Base-by-base conservation (phyloP, 2,888 invertebrate species). In the Crepidodera aurea region DNA sequence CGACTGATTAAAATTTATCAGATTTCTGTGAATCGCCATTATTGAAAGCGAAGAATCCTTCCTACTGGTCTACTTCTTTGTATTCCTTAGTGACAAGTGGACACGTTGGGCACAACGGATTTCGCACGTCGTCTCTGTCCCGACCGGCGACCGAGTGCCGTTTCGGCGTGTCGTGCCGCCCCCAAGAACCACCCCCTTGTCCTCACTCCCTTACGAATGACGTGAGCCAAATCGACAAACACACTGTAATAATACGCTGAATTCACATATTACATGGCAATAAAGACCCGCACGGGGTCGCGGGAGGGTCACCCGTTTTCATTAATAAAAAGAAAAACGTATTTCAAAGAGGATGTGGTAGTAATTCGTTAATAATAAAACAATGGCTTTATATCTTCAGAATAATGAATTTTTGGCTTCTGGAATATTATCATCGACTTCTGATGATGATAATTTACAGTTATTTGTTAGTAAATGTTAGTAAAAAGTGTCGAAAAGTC, bases 221-320 rank as follows among this genome's bases (percentile, higher is more conserved):
- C 72, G 71, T 70, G 72, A 67, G 65, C 69, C 65, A 70, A 69
- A 71, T 71, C 67, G 67, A 54, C 68, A 70, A 71, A 71, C 69
- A 68, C 62, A 66, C 58, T 59, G 72, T 71, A 75, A 73, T 75
- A 75, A 73, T 74, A 73, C 73, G 74, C 73, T 69, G 73, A 74
- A 72, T 75, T 69, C 74, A 73, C 74, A 75, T 75, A 75, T 76
- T 72, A 74, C 70, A 66, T 61, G 58, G 48, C 57, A 54, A 22
- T 48, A 13, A 13, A 22, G 22, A 22, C 22, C 44, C 13, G 5
- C 6, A 8, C 15, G 18, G 15, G 15, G n/a, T 7, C 29, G 10
- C 10, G 10, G 10, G 10, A 8, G 10, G 29, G 29, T 2, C 10
- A 5, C 10, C n/a, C n/a, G n/a, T n/a, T n/a, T n/a, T n/a, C n/a